phyloP scores from a whole-genome alignment of 2,888 invertebrate species.

The Disparrhopalites patrizii region DNA sequence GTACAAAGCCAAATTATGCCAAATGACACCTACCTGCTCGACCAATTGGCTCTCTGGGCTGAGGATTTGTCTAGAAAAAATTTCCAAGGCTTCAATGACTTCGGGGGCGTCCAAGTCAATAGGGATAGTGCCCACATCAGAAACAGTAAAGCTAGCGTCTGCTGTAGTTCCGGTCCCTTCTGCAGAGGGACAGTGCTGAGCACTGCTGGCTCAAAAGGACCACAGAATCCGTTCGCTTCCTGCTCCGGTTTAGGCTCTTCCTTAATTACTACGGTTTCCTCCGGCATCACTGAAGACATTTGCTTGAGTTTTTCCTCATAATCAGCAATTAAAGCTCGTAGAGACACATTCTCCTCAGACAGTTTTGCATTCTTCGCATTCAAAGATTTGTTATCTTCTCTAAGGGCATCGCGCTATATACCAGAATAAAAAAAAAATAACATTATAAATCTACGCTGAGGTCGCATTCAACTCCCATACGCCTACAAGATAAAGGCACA shows the following conservation, averaged over 20 bases:
- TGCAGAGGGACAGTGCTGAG: slow-evolving; percentile 48
- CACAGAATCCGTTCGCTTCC: slow-evolving; percentile 20
- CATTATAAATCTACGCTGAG: no score
- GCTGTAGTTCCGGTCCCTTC: slow-evolving; percentile 46
- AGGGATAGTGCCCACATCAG: slow-evolving; percentile 40
- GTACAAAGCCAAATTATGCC: neutral
- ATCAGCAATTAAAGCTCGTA: slow-evolving; percentile 32
- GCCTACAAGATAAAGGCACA: no score
- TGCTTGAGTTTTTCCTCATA: slow-evolving; percentile 37
- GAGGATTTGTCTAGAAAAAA: slow-evolving; percentile 42
- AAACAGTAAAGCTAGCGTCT: slow-evolving; percentile 38
- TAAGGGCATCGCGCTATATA: slow-evolving; percentile 31
- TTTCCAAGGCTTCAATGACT: slow-evolving; percentile 41
- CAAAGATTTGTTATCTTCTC: slow-evolving; percentile 30
- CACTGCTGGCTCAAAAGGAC: slow-evolving; percentile 48
- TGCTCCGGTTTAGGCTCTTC: slow-evolving; percentile 17
- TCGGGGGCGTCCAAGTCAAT: slow-evolving; percentile 45
- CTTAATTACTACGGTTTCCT: slow-evolving; percentile 10
- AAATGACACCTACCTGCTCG: slow-evolving; percentile 37
- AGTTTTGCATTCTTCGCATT: slow-evolving; percentile 27
- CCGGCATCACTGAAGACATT: neutral
- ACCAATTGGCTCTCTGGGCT: slow-evolving; percentile 28
- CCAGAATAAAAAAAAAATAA: no score
- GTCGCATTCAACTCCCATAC: no score
- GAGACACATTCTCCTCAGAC: slow-evolving; percentile 37